A percentile compares a stretch with the other conserved stretches of the same genome.
These are phyloP conservation scores for Plodia interpunctella DNA, from an alignment of 1,140 invertebrate species.

Conservation along the genomic window DNA sequence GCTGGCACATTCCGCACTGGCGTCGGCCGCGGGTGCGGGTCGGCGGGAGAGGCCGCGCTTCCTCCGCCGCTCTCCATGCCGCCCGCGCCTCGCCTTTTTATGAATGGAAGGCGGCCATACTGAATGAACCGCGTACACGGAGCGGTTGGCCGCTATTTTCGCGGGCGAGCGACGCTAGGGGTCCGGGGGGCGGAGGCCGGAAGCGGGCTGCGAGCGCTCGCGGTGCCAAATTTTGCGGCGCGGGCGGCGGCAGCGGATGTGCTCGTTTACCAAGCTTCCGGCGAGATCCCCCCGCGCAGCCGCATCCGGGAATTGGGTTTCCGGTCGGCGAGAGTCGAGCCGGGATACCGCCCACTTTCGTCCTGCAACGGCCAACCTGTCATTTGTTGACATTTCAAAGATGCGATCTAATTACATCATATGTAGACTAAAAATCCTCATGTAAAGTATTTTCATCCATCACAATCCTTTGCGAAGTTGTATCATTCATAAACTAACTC, in stretches of 20 bases:
- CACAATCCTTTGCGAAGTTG: neutral
- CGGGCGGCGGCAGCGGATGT: constrained; percentile 72
- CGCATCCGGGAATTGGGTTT: constrained; percentile 75
- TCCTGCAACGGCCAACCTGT: constrained; percentile 37
- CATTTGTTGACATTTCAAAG: constrained; percentile 16
- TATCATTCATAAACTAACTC: constrained; percentile 1
- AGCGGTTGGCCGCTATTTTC: constrained; percentile 74
- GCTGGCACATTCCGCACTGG: constrained; percentile 78
- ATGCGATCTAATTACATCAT: neutral
- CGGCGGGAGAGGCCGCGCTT: constrained; percentile 74
- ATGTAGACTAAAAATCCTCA: neutral
- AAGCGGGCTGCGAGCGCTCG: constrained; percentile 67
- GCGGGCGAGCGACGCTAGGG: constrained; percentile 58
- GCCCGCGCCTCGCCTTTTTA: constrained; percentile 81
- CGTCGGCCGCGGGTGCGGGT: constrained; percentile 67
- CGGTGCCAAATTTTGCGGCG: constrained; percentile 75
- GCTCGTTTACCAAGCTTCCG: constrained; percentile 80
- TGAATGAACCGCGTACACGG: constrained; percentile 80
- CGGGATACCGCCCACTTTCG: constrained; percentile 62
- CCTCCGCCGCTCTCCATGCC: constrained; percentile 49
- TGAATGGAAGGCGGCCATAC: constrained; percentile 87
- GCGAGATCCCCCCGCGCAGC: constrained; percentile 74
- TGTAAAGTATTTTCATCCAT: too few species aligned
- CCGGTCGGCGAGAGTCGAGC: constrained; percentile 65
- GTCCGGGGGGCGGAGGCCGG: constrained; percentile 63